These are phyloP conservation scores for Drosophila dives DNA, from an alignment of 2,888 invertebrate species.

Conservation along the genomic window DNA sequence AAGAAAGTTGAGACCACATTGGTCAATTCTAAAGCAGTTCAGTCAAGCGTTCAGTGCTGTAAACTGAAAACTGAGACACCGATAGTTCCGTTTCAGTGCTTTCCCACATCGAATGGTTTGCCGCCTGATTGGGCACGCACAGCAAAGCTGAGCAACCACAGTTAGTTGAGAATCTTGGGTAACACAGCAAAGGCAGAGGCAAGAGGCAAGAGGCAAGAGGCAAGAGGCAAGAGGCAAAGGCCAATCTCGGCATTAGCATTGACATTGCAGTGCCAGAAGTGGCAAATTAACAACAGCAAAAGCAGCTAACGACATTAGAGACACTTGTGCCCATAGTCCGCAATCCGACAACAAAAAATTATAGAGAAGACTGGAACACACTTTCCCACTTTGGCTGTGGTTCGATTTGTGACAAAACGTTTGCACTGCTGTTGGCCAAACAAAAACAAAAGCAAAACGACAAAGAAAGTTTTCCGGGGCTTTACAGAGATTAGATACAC, in stretches of 20 bases:
- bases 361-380: constrained; percentile 30
- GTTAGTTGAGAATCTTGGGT: constrained; percentile 28
- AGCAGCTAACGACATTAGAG: constrained; percentile 46
- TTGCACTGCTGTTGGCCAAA: constrained; percentile 63
- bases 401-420: constrained; percentile 56
- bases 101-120: constrained; percentile 50
- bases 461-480: background rate
- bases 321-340: constrained; percentile 28
- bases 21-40: constrained; percentile 54
- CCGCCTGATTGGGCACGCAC: constrained; percentile 36
- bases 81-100: constrained; percentile 70
- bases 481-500: constrained; percentile 9
- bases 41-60: constrained; percentile 23
- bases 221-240: constrained; percentile 20
- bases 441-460: constrained; percentile 26
- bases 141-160: constrained; percentile 1
- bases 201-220: constrained; percentile 8
- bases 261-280: constrained; percentile 46
- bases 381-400: constrained; percentile 44
- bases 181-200: constrained; percentile 30
- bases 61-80: constrained; percentile 64
- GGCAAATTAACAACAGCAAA: constrained; percentile 49
- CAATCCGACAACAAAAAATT: background rate
- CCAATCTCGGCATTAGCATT: constrained; percentile 45
- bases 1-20: constrained; percentile 66